phyloP scores from a whole-genome alignment of 2,888 invertebrate species.

The Campopleginae sp. region DNA sequence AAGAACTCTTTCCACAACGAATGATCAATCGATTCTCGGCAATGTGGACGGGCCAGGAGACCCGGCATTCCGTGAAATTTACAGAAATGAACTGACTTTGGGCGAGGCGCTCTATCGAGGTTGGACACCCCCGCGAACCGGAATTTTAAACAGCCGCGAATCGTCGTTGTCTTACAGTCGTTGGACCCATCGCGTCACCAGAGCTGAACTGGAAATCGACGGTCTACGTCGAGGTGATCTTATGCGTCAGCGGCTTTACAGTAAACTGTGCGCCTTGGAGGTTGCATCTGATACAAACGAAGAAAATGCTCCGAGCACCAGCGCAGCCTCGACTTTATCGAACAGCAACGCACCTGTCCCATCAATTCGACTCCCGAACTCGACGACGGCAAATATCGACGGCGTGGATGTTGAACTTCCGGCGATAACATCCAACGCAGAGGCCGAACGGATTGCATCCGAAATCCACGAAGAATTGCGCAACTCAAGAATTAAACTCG shows the following conservation, averaged over 20 bases:
- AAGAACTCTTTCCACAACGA: neutral
- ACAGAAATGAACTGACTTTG: neutral
- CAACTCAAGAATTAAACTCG: slow-evolving; percentile 64
- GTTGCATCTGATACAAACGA: slow-evolving; percentile 56
- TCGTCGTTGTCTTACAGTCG: neutral
- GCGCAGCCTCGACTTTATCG: slow-evolving; percentile 32
- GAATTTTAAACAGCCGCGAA: neutral
- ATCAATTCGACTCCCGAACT: slow-evolving; percentile 29
- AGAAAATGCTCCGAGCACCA: slow-evolving; percentile 63
- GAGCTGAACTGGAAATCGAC: slow-evolving; percentile 79
- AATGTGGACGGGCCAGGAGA: slow-evolving; percentile 14
- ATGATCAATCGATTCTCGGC: neutral
- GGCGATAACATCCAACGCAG: neutral
- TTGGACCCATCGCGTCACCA: slow-evolving; percentile 38
- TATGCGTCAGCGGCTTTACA: slow-evolving; percentile 88
- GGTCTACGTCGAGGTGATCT: slow-evolving; percentile 87
- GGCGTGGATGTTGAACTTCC: neutral
- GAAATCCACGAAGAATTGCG: slow-evolving; percentile 46
- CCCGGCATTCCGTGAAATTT: slow-evolving; percentile 31
- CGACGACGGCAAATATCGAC: neutral
- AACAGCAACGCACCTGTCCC: slow-evolving; percentile 2
- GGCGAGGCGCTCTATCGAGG: slow-evolving; percentile 47
- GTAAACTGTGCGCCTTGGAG: slow-evolving; percentile 86
- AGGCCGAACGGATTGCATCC: neutral
- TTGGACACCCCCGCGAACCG: slow-evolving; percentile 6